A percentile compares a stretch with the other conserved stretches of the same genome.
Evolutionary conservation across 2,797 vertebrate genomes (phyloP).

Genomic region (Argyrosomus regius): DNA sequence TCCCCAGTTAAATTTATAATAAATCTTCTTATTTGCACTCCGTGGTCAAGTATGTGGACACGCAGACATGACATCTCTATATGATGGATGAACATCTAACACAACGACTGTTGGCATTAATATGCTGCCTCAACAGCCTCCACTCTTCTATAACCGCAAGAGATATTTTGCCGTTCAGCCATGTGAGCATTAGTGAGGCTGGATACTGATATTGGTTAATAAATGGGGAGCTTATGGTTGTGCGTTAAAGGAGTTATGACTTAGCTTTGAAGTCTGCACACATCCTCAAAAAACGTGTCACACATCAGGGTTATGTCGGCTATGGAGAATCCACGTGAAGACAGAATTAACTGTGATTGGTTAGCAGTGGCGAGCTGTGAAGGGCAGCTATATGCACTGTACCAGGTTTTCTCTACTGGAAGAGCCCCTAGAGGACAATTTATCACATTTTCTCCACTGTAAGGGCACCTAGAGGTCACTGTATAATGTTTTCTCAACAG

Average conservation of each 20-base stretch:
- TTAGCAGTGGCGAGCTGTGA: neutral
- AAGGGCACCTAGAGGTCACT: too few relatives aligned
- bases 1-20: neutral
- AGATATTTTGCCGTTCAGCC: neutral
- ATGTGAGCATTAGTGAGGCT: neutral
- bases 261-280: conserved; percentile 4
- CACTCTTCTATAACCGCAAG: neutral
- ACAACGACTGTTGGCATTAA: neutral
- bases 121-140: conserved; percentile 6
- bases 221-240: neutral
- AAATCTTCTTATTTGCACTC: neutral
- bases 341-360: neutral
- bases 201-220: neutral
- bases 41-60: neutral
- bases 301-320: neutral
- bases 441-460: too few relatives aligned
- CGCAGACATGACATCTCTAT: neutral
- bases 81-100: neutral
- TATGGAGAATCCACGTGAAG: neutral
- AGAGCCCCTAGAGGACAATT: neutral
- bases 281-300: neutral
- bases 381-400: neutral
- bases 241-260: neutral
- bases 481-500: too few relatives aligned
- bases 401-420: neutral